Evolutionary conservation across 2,888 invertebrate genomes (phyloP).

Genomic region (Drosophila colorata): DNA sequence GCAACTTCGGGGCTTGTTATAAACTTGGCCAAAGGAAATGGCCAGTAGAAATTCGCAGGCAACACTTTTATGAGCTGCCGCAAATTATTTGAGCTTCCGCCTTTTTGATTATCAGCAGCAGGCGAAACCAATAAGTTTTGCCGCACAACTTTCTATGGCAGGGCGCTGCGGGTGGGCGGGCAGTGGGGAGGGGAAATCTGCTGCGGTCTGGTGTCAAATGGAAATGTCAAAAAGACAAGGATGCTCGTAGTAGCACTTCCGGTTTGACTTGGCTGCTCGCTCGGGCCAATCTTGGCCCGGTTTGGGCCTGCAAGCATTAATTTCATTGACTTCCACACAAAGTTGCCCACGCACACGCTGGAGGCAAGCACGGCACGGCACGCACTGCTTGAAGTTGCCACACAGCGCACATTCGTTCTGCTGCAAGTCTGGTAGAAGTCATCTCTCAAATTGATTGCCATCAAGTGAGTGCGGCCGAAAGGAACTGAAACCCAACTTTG

Average conservation of each 20-base stretch:
- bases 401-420: slow-evolving; percentile 19
- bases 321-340: slow-evolving; percentile 69
- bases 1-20: background rate
- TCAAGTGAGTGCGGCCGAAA: slow-evolving; percentile 38
- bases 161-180: slow-evolving; percentile 11
- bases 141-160: slow-evolving; percentile 50
- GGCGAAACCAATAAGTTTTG: slow-evolving; percentile 60
- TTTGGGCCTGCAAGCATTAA: slow-evolving; percentile 58
- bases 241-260: slow-evolving; percentile 45
- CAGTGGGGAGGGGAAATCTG: slow-evolving; percentile 2
- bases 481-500: slow-evolving; percentile 49
- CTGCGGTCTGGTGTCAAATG: slow-evolving; percentile 39
- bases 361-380: slow-evolving; percentile 32
- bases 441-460: slow-evolving; percentile 55
- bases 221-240: slow-evolving; percentile 66
- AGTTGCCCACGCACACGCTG: slow-evolving; percentile 51
- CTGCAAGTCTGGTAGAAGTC: slow-evolving; percentile 31
- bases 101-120: slow-evolving; percentile 56
- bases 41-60: slow-evolving; percentile 31
- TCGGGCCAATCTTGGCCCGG: slow-evolving; percentile 16
- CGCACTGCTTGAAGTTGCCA: slow-evolving; percentile 36
- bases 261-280: slow-evolving; percentile 13
- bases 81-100: slow-evolving; percentile 67
- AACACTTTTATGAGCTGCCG: slow-evolving; percentile 36
- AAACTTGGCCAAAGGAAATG: slow-evolving; percentile 37